Conservation (phyloP, 2,888 invertebrate species). For the Linnaemya tessellans region DNA sequence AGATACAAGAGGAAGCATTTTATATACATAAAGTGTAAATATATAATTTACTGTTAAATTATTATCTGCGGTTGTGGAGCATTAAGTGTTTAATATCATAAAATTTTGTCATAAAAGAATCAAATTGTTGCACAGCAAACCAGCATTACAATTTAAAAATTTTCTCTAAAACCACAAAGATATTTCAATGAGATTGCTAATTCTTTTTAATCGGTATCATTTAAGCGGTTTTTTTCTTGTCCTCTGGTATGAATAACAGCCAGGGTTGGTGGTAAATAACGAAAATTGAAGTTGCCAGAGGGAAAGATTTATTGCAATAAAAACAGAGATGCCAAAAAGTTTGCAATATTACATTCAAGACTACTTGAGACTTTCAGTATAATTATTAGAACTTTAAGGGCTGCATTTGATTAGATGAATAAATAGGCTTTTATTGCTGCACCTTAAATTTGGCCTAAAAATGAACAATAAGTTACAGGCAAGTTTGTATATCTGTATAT, state of each 20-base stretch:
- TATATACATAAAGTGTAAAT: neutral
- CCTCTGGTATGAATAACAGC: neutral
- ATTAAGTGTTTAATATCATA: constrained; percentile 33
- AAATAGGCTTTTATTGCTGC: too few relatives aligned
- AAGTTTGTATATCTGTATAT: too few relatives aligned
- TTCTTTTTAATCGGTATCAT: neutral
- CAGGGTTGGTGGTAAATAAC: too few relatives aligned
- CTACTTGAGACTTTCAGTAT: neutral
- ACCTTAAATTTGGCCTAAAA: too few relatives aligned
- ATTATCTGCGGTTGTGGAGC: constrained; percentile 44
- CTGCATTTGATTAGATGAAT: too few relatives aligned
- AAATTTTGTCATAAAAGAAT: constrained; percentile 24
- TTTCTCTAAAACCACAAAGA: neutral
- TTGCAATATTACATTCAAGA: neutral
- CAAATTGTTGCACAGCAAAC: constrained; percentile 2
- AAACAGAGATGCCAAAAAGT: neutral
- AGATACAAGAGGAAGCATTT: neutral
- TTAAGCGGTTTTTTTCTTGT: neutral
- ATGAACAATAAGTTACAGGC: too few relatives aligned
- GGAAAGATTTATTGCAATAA: neutral
- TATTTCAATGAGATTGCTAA: constrained; percentile 2
- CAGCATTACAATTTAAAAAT: neutral
- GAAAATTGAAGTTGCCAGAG: neutral
- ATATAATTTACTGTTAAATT: constrained; percentile 40
- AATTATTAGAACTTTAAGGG: too few relatives aligned